Percentiles rank a stretch among this genome's conserved stretches.
Conservation (phyloP, 2,797 vertebrate genomes). For the Microcaecilia unicolor region DNA sequence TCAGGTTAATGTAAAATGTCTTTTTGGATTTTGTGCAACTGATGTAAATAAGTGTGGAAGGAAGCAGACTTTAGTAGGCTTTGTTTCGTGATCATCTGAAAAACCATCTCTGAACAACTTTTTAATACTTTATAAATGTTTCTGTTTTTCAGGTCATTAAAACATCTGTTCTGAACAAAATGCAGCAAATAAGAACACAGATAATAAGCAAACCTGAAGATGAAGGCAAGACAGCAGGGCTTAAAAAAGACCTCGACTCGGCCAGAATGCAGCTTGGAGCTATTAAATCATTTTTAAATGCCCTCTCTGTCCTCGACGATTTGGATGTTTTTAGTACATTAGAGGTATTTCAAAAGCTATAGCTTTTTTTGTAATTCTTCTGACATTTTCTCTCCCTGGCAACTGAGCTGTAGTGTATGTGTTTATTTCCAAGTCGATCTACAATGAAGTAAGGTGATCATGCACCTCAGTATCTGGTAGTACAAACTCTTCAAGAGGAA, state of each 20-base stretch:
- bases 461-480: too few species aligned
- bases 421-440: too few species aligned
- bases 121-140: background rate
- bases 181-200: constrained; percentile 37
- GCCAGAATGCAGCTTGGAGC: constrained; percentile 61
- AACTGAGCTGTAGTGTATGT: too few species aligned
- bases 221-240: constrained; percentile 36
- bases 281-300: constrained; percentile 57
- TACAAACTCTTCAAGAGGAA: too few species aligned
- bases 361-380: background rate
- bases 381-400: too few species aligned
- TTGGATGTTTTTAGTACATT: constrained; percentile 61
- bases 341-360: constrained; percentile 34
- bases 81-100: background rate
- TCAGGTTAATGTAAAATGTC: too few species aligned
- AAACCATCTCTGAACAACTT: background rate
- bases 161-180: constrained; percentile 53
- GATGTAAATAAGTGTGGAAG: background rate
- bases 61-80: background rate
- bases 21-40: background rate
- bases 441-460: too few species aligned
- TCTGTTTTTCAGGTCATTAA: constrained; percentile 55
- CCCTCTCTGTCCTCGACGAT: constrained; percentile 55
- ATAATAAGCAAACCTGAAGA: constrained; percentile 15
- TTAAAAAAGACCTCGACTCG: constrained; percentile 53